Evolutionary conservation across 2,797 vertebrate genomes (phyloP), one percentile per base, ranked within the genome.

Genomic region (Pempheris klunzingeri): DNA sequence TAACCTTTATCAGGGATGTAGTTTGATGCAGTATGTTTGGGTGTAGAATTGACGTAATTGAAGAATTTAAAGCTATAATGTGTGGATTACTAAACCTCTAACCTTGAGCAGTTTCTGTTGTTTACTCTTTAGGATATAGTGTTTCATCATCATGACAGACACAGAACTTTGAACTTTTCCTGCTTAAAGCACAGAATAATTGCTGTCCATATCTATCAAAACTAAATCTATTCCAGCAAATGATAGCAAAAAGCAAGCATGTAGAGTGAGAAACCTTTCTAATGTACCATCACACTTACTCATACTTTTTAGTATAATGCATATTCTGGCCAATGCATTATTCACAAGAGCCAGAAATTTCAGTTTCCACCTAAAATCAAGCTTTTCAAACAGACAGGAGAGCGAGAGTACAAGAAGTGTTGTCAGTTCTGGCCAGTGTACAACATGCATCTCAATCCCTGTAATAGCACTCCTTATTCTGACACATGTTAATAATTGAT

Each of bases 401-500:
- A 83, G 91, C 57, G 80, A 73, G 70, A 82, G 82, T 84, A 92
- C 90, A 92, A 94, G 91, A 88, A 86, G 91, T 92, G 92, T 94
- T 93, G 93, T 93, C 93, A 93, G 92, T 89, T 92, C 87, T 81
- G 82, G 81, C 87, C 87, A 83, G 82, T 90, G 93, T 92, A 91
- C 86, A 87, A 93, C 91, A 92, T 80, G 87, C 91, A 91, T 93
- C 90, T 88, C 83, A 83, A 92, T 90, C 89, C 77, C 89, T 92
- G 87, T 90, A 87, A 91, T 91, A 94, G 94, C 88, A 91, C 91
- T 94, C 89, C 87, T 92, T 88, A 91, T 90, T 92, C 89, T 92
- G 94, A 92, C 92, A 92, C 89, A 88, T 91, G 89, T 95, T 94
- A 95, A 96, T 95, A 95, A 95, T 96, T 95, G 77, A 95, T 94